A percentile compares a stretch with the other conserved stretches of the same genome.
These are phyloP conservation scores for Meles meles DNA, from an alignment of 2,113 vertebrate species.

Conservation along the genomic window DNA sequence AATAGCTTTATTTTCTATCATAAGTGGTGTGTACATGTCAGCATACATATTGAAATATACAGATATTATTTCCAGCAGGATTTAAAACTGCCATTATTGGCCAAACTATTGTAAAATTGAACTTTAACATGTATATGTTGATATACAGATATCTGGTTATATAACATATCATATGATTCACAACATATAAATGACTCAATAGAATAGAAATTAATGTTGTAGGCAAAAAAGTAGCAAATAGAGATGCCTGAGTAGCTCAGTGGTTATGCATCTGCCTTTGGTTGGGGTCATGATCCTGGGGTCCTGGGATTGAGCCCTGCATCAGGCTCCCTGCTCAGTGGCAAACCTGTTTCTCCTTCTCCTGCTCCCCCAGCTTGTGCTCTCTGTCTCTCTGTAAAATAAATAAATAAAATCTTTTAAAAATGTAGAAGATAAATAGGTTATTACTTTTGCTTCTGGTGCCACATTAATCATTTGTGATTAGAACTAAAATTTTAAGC, in stretches of 20 bases:
- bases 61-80: background rate
- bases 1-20: background rate
- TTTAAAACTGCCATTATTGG: background rate
- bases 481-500: background rate
- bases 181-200: background rate
- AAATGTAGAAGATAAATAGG: background rate
- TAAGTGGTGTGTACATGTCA: background rate
- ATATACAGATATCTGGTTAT: too few species aligned
- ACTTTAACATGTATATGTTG: background rate
- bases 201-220: background rate
- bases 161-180: too few species aligned
- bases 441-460: background rate
- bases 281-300: too few species aligned
- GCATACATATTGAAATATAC: background rate
- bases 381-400: too few species aligned
- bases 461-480: background rate
- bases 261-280: too few species aligned
- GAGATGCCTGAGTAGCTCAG: background rate
- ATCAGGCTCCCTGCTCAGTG: too few species aligned
- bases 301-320: too few species aligned
- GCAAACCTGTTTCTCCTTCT: too few species aligned
- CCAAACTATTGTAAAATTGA: background rate
- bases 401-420: background rate
- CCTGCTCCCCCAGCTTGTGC: too few species aligned
- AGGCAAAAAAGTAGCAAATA: background rate